phyloP scores from a whole-genome alignment of 1,140 invertebrate species.

The Dinothrombium tinctorium region DNA sequence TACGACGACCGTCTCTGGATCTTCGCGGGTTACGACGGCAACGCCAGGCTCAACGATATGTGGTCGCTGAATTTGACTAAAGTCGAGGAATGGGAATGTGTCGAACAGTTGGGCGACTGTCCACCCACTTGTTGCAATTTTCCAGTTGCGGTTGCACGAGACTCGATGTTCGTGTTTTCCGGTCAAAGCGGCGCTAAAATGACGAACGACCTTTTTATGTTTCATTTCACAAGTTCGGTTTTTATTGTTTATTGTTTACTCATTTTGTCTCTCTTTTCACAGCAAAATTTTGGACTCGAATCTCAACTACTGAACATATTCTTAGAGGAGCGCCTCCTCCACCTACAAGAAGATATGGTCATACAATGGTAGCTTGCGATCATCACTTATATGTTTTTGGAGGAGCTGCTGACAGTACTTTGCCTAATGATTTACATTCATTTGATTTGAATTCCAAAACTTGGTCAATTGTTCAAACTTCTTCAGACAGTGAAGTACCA shows the following conservation, averaged over 20 bases:
- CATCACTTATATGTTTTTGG: slow-evolving; percentile 84
- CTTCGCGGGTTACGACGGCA: slow-evolving; percentile 89
- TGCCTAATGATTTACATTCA: slow-evolving; percentile 70
- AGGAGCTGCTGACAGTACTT: slow-evolving; percentile 71
- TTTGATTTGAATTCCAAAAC: slow-evolving; percentile 78
- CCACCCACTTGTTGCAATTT: slow-evolving; percentile 93
- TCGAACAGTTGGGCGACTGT: slow-evolving; percentile 57
- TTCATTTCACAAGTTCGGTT: too few relatives aligned
- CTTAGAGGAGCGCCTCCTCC: too few relatives aligned
- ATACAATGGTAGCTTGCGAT: too few relatives aligned
- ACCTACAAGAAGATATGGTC: too few relatives aligned
- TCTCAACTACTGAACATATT: too few relatives aligned
- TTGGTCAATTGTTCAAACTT: slow-evolving; percentile 46
- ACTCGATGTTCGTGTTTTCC: slow-evolving; percentile 88
- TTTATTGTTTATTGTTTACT: too few relatives aligned
- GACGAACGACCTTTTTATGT: too few relatives aligned
- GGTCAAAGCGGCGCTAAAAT: slow-evolving; percentile 89
- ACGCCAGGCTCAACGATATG: slow-evolving; percentile 83
- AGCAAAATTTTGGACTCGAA: too few relatives aligned
- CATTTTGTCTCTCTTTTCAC: too few relatives aligned
- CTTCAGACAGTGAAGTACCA: slow-evolving; percentile 44
- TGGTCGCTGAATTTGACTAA: slow-evolving; percentile 57
- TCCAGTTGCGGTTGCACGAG: slow-evolving; percentile 68
- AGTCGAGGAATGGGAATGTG: slow-evolving; percentile 68
- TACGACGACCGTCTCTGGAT: slow-evolving; percentile 87